A percentile compares a stretch with the other conserved stretches of the same genome.
These are phyloP conservation scores for Hybognathus amarus DNA, from an alignment of 2,797 vertebrate genomes.

Conservation along the genomic window DNA sequence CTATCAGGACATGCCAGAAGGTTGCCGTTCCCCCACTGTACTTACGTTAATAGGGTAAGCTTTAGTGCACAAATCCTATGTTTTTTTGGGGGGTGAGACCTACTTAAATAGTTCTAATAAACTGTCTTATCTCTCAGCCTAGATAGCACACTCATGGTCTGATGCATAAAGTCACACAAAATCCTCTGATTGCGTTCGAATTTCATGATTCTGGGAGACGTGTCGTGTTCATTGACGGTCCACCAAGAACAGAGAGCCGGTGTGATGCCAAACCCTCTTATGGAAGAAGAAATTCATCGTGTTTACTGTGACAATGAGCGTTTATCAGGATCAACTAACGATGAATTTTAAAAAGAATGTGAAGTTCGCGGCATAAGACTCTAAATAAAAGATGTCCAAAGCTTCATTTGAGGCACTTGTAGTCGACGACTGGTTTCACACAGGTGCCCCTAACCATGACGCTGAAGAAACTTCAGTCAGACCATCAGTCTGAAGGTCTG, in stretches of 20 bases:
- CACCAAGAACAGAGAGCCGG: not conserved
- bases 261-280: not conserved
- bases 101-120: too few species aligned
- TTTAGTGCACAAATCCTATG: not conserved
- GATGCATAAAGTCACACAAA: not conserved
- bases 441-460: not conserved
- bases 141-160: not conserved
- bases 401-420: not conserved
- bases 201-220: too few species aligned
- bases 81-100: not conserved
- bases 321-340: not conserved
- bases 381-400: not conserved
- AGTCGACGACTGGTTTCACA: not conserved
- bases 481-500: too few species aligned
- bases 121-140: not conserved
- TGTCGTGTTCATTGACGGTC: not conserved
- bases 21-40: slow-evolving; percentile 68
- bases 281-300: not conserved
- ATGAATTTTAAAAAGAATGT: not conserved
- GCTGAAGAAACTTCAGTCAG: not conserved
- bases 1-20: slow-evolving; percentile 64
- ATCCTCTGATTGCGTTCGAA: too few species aligned
- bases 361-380: not conserved
- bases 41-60: slow-evolving; percentile 54
- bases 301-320: not conserved